Evolutionary conservation across 2,113 vertebrate species (phyloP), one percentile per base, ranked within the genome.

Genomic region (Triplophysa dalaica): DNA sequence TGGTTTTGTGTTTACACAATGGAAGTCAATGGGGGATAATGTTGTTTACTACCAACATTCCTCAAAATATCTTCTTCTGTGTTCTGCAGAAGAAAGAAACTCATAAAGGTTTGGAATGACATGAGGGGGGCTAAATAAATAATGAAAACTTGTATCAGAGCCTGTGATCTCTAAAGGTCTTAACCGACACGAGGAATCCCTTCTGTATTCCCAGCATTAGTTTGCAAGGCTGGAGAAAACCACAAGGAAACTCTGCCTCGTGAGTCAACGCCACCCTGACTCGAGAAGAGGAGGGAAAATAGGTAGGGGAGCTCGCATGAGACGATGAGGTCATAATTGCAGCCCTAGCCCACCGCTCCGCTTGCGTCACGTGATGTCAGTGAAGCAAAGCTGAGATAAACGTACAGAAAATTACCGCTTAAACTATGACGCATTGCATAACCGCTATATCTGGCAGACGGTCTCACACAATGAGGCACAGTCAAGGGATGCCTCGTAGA

Each of bases 241-340:
- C 41, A 0, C 19, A 11, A 29, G n/a, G 29, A 68, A 68, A 26
- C 76, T 69, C 62, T 52, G n/a, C 67, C 67, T 22, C 11, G 13
- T 48, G 43, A 22, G 45, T 16, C 10, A 11, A 24, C 6, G 48
- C 24, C n/a, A n/a, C n/a, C n/a, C n/a, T n/a, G n/a, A n/a, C n/a
- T 48, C n/a, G 24, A 38, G n/a, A 61, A 38, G 11, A 29, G 63
- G 62, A 7, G 33, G 9, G 1, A 33, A 41, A 58, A 21, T 9
- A 52, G 8, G 41, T 7, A 38, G 61, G 54, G 52, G 24, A 45
- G 21, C n/a, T 56, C 60, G 24, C 45, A 58, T 63, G 43, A 60
- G 8, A 10, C 8, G 58, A 77, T 70, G 76, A 75, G n/a, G 54
- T 79, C 76, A 81, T 69, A 43, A 75, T 79, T 60, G 64, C 21